Evolutionary conservation across 2,797 vertebrate species (phyloP).

Genomic region (Paramormyrops hopkinsi): DNA sequence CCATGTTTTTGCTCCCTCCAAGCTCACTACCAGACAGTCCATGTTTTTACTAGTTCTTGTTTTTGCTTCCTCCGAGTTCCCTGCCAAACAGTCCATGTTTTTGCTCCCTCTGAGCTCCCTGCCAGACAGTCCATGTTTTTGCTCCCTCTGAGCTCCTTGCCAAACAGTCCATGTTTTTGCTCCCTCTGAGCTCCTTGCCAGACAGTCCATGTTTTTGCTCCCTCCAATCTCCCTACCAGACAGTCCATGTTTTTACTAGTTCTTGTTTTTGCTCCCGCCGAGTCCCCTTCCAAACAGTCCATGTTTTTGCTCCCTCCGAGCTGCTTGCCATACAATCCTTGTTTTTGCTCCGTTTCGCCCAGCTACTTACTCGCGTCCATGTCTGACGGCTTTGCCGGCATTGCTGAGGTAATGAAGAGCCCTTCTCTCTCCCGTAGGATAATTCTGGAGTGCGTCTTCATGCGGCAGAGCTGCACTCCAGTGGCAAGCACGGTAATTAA

Average conservation of each 20-base stretch:
- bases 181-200: background rate
- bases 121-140: background rate
- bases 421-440: constrained; percentile 32
- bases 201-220: background rate
- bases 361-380: background rate
- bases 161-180: background rate
- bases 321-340: background rate
- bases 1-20: background rate
- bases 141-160: background rate
- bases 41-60: too few species aligned
- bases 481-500: constrained; percentile 57
- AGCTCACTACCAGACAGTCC: background rate
- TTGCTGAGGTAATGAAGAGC: constrained; percentile 28
- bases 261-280: background rate
- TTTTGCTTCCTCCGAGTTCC: background rate
- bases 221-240: too few species aligned
- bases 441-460: constrained; percentile 34
- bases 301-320: background rate
- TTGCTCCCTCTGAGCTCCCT: background rate
- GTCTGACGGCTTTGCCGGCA: constrained; percentile 7
- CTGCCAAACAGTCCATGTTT: background rate
- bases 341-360: background rate
- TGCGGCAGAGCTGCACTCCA: constrained; percentile 43
- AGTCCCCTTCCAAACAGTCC: background rate
- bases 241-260: background rate